Conservation (phyloP, 1,140 invertebrate species). For the Chrysoperla carnea region DNA sequence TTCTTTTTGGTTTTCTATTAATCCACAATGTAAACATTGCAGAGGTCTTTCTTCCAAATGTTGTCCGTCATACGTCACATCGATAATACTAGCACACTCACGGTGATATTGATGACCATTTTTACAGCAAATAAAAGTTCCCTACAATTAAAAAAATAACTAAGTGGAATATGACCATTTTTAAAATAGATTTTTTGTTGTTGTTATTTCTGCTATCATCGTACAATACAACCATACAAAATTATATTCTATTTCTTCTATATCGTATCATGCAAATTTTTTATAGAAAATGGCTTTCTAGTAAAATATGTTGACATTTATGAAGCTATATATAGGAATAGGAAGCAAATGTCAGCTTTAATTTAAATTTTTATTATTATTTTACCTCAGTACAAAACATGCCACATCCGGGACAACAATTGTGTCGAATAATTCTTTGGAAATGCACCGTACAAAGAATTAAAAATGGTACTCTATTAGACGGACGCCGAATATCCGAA, state of each 20-base stretch:
- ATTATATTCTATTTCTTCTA: no score
- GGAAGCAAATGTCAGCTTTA: no score
- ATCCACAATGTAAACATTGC: slow-evolving; percentile 50
- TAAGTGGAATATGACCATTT: no score
- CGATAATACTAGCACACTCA: slow-evolving; percentile 35
- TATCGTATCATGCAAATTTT: no score
- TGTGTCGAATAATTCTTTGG: slow-evolving; percentile 57
- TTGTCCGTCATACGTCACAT: slow-evolving; percentile 3
- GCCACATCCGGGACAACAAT: slow-evolving; percentile 81
- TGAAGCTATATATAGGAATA: no score
- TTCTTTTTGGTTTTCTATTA: slow-evolving; percentile 29
- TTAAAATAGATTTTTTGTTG: no score
- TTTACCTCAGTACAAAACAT: slow-evolving; percentile 73
- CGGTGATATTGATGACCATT: slow-evolving; percentile 46
- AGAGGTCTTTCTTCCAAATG: slow-evolving; percentile 23
- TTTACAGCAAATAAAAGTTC: slow-evolving; percentile 45
- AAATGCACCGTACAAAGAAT: slow-evolving; percentile 70
- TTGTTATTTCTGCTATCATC: no score
- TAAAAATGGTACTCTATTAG: slow-evolving; percentile 62
- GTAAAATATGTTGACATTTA: no score
- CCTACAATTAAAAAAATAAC: slow-evolving; percentile 20
- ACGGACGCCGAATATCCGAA: slow-evolving; percentile 37
- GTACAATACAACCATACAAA: no score
- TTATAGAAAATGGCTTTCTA: no score
- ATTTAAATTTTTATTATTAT: no score